Conservation (phyloP, 2,797 vertebrate genomes). For the Scyliorhinus canicula region DNA sequence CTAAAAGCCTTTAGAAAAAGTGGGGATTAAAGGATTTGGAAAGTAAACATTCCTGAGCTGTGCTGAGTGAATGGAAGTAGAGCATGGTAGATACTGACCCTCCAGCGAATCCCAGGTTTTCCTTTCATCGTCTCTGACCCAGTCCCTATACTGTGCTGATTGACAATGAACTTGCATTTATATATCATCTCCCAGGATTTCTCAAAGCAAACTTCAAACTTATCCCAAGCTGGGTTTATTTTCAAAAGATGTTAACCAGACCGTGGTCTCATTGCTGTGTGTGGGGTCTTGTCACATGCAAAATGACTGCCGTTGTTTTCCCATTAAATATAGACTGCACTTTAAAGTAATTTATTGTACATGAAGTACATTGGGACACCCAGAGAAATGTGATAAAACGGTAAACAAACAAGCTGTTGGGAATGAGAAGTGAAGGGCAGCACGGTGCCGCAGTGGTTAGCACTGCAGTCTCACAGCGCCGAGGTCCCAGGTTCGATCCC, state of each 20-base stretch:
- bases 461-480: too few species aligned
- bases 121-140: neutral
- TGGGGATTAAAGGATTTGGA: neutral
- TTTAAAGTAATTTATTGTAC: neutral
- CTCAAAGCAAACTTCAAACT: neutral
- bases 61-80: neutral
- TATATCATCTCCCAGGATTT: too few species aligned
- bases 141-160: neutral
- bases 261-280: neutral
- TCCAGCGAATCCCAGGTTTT: neutral
- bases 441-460: too few species aligned
- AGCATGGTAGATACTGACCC: neutral
- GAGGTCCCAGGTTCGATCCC: too few species aligned
- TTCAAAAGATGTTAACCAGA: neutral
- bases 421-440: too few species aligned
- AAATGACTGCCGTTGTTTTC: neutral
- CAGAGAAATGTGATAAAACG: neutral
- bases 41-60: neutral
- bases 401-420: neutral
- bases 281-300: neutral
- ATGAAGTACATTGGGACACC: neutral
- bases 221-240: neutral
- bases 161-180: neutral
- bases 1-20: neutral
- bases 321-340: neutral